Evolutionary conservation across 2,797 vertebrate species (phyloP), one percentile per base, ranked within the genome.

Genomic region (Pelobates cultripes): DNA sequence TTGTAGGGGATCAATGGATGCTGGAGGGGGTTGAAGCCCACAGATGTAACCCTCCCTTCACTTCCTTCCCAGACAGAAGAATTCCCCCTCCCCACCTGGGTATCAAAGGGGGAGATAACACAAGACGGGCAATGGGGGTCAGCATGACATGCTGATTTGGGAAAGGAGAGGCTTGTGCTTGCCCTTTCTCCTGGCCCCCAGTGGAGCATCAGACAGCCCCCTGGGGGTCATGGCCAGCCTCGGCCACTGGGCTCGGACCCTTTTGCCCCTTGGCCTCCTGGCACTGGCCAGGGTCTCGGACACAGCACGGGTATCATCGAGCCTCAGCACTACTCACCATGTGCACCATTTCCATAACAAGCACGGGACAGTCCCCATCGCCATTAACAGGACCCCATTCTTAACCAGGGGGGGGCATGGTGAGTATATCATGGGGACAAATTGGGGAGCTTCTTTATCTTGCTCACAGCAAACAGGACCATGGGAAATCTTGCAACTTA

Each of bases 291-390:
- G 94, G 89, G 92, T 93, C 87, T 93, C 94, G 75, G 94, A 94
- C 83, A 95, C 94, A 80, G 96, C 96, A 84, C 95, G 96, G 66
- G 96, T 98, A 87, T 97, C 97, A 83, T 97, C 97, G 86, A 97
- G 96, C 87, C 94, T 97, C 89, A 97, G 96, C 86, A 97, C 96
- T 87, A 97, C 96, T 13, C 96, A 97, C 90, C 97, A 98, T 86
- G 96, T 97, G 89, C 97, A 97, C 92, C 97, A 97, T 93, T 97
- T 98, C 92, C 96, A 97, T 93, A 98, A 95, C 91, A 97, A 96
- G 89, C 96, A 98, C 86, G 96, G 96, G 87, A 96, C 96, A 0
- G 96, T 96, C 89, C 96, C 97, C 70, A 97, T 98, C 86, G 96
- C 96, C 89, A 98, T 98, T 94, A 97, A 98, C 95, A 94, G 97